Conservation (phyloP, 2,113 vertebrate genomes). For the Oncorhynchus mykiss region DNA sequence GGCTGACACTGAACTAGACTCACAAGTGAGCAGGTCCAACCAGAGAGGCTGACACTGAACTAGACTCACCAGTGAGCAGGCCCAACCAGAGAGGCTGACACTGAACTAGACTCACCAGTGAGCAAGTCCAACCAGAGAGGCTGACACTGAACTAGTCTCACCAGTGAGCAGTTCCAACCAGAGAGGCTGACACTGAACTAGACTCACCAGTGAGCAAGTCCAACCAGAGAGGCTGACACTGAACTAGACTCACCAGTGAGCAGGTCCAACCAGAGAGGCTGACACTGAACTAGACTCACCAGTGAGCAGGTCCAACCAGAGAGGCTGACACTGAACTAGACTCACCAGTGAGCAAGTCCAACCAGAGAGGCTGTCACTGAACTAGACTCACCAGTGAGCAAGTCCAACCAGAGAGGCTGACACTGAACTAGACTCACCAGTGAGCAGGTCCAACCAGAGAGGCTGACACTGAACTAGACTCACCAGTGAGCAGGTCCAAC, state of each 20-base stretch:
- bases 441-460: conserved; percentile 72
- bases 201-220: conserved; percentile 64
- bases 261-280: conserved; percentile 73
- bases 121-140: conserved; percentile 72
- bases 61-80: conserved; percentile 64
- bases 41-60: conserved; percentile 68
- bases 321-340: conserved; percentile 65
- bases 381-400: conserved; percentile 61
- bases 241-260: conserved; percentile 60
- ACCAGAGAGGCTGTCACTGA: conserved; percentile 69
- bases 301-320: conserved; percentile 70
- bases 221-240: conserved; percentile 71
- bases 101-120: conserved; percentile 58
- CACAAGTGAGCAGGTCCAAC: conserved; percentile 25
- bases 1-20: too few relatives aligned
- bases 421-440: conserved; percentile 57
- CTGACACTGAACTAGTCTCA: conserved; percentile 59
- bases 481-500: conserved; percentile 66
- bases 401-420: conserved; percentile 72
- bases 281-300: conserved; percentile 56
- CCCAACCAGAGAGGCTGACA: conserved; percentile 71
- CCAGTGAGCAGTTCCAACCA: conserved; percentile 69
- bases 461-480: conserved; percentile 62
- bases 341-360: conserved; percentile 65
- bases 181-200: conserved; percentile 67